These are phyloP conservation scores for Nothocercus julius DNA, from an alignment of 2,113 vertebrate species.

Conservation along the genomic window DNA sequence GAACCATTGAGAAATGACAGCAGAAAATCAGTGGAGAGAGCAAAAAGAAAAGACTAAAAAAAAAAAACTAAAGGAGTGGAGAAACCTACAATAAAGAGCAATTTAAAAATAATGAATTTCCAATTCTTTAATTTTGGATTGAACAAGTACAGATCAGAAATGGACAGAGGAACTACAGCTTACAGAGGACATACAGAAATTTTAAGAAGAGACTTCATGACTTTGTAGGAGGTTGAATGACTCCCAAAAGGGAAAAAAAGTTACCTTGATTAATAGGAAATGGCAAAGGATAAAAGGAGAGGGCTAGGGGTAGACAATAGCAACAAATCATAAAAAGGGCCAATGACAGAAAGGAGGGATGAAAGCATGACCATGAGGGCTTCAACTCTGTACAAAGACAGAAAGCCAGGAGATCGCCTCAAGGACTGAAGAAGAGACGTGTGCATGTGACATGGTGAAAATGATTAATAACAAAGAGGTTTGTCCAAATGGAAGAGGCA, in stretches of 20 bases:
- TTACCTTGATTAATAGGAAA: background rate
- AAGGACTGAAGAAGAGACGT: background rate
- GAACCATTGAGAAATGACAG: background rate
- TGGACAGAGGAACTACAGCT: background rate
- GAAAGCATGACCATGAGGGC: background rate
- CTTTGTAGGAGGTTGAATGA: background rate
- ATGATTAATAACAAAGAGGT: background rate
- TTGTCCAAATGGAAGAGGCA: background rate
- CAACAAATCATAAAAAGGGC: background rate
- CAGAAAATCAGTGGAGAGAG: background rate
- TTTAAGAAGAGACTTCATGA: background rate
- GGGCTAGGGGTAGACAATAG: background rate
- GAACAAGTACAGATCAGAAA: background rate
- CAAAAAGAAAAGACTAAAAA: background rate
- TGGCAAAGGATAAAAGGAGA: background rate
- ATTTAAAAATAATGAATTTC: too few relatives aligned
- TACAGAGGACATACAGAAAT: background rate
- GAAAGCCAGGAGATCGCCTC: background rate
- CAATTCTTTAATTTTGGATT: background rate
- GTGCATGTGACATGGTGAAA: background rate
- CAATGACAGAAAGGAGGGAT: background rate
- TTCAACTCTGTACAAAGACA: background rate
- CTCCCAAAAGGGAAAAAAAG: background rate
- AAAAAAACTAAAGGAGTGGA: background rate
- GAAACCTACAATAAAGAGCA: background rate